Evolutionary conservation across 1,140 invertebrate genomes (phyloP).

Genomic region (Zaprionus davidi): DNA sequence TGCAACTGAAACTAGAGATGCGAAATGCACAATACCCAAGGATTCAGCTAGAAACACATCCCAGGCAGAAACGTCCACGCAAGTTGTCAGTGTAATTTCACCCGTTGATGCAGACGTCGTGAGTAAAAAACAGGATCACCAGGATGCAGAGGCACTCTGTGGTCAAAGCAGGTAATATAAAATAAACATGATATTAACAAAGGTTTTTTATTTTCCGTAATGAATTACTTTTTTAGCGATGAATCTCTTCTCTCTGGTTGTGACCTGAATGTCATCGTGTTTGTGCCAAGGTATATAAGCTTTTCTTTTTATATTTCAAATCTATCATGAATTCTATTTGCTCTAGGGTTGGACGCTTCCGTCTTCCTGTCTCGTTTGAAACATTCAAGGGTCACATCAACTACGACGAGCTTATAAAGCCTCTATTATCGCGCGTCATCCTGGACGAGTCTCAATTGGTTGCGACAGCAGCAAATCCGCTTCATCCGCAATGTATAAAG

Average conservation of each 20-base stretch:
- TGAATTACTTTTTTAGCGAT: not conserved
- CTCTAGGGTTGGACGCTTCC: conserved; percentile 17
- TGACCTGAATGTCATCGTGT: conserved; percentile 14
- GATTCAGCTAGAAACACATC: not conserved
- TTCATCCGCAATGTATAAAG: conserved; percentile 14
- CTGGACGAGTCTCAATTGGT: not conserved
- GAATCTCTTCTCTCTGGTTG: not conserved
- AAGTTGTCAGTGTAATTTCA: not conserved
- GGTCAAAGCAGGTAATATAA: not conserved
- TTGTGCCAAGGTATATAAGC: conserved; percentile 20
- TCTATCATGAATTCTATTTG: not conserved
- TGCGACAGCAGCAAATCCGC: not conserved
- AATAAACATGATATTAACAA: not conserved
- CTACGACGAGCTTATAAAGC: conserved; percentile 27
- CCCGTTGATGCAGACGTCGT: not conserved
- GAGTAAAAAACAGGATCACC: not conserved
- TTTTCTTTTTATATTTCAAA: not conserved
- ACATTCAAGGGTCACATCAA: conserved; percentile 41
- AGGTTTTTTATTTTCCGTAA: not conserved
- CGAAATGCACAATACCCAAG: not conserved
- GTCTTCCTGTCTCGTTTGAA: conserved; percentile 41
- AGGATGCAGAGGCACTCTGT: not conserved
- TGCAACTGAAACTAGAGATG: not conserved
- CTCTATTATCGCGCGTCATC: conserved; percentile 8
- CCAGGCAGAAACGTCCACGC: not conserved